Base-by-base conservation (phyloP, 2,113 vertebrate species). In the Arvicanthis niloticus region DNA sequence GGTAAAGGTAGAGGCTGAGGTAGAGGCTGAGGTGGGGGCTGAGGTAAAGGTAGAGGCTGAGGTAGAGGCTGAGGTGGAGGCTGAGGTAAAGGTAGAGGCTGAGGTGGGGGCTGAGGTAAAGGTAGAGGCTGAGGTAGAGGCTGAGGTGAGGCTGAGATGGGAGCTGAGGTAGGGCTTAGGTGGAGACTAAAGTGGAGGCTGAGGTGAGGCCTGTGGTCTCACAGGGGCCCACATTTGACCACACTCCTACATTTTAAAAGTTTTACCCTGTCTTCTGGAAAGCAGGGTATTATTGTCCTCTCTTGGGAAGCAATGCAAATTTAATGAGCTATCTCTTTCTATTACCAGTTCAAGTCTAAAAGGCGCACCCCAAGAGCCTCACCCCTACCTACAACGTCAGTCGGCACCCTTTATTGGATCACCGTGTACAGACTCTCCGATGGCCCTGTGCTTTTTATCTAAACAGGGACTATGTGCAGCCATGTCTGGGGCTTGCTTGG, bases 351-450 rank as follows among this genome's bases (percentile, higher is more conserved):
- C 4, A 40, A 62, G 31, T 4, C 68, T 10, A 13, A n/a, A 37
- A 51, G 4, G 16, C 34, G 19, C 62, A 7, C n/a, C 29, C 42
- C 53, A 56, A 4, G 17, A 31, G 21, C n/a, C n/a, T 4, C 48
- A 8, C 56, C 84, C 42, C 42, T 7, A 5, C 92, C 62, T n/a
- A 37, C 9, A 11, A 48, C 2, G 11, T 45, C 12, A 48, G 12
- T 37, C 29, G 26, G 13, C 45, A 56, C 68, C 3, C 1, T 34
- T 53, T 56, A 19, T 10, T 7, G 48, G 37, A 15, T 15, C 16
- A 8, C 0, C 0, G 0, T 24, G 12, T 7, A 42, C 0, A 3
- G 3, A 53, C 29, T 45, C 45, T 51, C 1, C 22, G 8, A 2
- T 15, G 2, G 6, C 3, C 24, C 31, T 17, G 1, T 24, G 10